Base-by-base conservation (phyloP, 2,797 vertebrate species). In the Miopithecus talapoin region DNA sequence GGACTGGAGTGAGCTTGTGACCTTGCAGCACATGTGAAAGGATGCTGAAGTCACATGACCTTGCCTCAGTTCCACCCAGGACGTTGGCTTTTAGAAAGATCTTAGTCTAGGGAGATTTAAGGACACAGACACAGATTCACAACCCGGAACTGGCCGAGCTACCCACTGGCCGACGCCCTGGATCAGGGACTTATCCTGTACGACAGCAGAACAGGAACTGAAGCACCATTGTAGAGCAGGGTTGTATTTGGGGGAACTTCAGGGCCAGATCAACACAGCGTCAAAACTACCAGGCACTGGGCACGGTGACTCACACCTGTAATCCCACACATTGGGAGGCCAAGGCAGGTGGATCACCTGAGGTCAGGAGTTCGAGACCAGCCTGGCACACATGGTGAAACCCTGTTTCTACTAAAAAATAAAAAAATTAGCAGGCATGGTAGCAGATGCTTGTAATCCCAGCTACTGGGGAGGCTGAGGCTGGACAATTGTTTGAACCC, bases 361-460 rank as follows among this genome's bases (percentile, higher is more conserved):
- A 59, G 57, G 57, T 28, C 57, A 59, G 57, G 10, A 59, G 57
- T 28, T 59, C 4, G 10, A 59, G 24, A 59, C 57, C 57, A 59
- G 57, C 57, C 57, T 59, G 24, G 57, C 9, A 59, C 26, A 59
- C 57, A 12, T 26, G 57, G 2, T 28, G 57, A 59, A 59, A 28
- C 57, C 24, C 10, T 26, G 24, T 59, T 26, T 59, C 57, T 59
- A 26, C 57, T 12, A 26, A 59, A 59, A 59, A 26, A 24, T 26
- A 4, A 57, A 57, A 59, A 57, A 59, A 12, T 5, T 26, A 5
- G 24, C 10, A 28, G 57, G 57, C 0, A 0, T 5, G 24, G 24
- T 28, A 24, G 24, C 24, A 59, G 57, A 11, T 59, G 57, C 10
- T 4, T 59, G 4, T 59, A 59, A 26, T 59, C 26, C 57, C 57